Percentiles rank a stretch among this genome's conserved stretches.
phyloP scores from a whole-genome alignment of 2,797 vertebrate genomes.

The Karalla daura region DNA sequence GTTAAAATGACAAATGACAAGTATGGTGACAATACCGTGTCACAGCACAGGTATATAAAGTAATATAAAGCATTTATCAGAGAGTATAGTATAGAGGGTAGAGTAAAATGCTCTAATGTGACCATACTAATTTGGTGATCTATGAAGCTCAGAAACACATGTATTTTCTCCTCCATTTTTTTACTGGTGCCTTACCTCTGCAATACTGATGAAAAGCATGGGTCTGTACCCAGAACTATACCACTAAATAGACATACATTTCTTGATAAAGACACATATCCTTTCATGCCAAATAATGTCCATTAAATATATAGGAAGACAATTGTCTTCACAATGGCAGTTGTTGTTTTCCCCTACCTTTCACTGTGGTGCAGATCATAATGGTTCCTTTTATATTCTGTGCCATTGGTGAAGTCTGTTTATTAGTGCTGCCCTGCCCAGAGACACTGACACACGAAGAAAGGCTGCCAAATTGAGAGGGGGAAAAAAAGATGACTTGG shows the following conservation, averaged over 20 bases:
- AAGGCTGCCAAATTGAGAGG: slow-evolving; percentile 35
- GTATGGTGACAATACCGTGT: too few species aligned
- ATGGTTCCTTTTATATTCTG: slow-evolving; percentile 45
- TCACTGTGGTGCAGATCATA: slow-evolving; percentile 5
- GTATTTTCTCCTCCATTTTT: too few species aligned
- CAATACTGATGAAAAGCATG: neutral
- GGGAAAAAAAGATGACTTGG: slow-evolving; percentile 36
- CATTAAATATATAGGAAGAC: neutral
- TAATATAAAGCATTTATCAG: too few species aligned
- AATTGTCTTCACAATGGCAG: neutral
- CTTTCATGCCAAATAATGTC: neutral
- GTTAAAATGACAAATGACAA: too few species aligned
- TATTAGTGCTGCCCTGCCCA: slow-evolving; percentile 41
- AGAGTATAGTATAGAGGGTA: too few species aligned
- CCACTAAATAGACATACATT: slow-evolving; percentile 1
- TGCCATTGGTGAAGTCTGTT: slow-evolving; percentile 56
- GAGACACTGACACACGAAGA: slow-evolving; percentile 52
- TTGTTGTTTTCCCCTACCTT: neutral
- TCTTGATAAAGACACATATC: neutral
- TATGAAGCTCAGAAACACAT: too few species aligned
- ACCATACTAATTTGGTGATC: too few species aligned
- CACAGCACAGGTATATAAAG: too few species aligned
- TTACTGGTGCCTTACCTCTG: neutral
- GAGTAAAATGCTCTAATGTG: too few species aligned
- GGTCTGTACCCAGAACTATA: slow-evolving; percentile 9